Conservation (phyloP, 2,888 invertebrate species). For the Cephus nigrinus region DNA sequence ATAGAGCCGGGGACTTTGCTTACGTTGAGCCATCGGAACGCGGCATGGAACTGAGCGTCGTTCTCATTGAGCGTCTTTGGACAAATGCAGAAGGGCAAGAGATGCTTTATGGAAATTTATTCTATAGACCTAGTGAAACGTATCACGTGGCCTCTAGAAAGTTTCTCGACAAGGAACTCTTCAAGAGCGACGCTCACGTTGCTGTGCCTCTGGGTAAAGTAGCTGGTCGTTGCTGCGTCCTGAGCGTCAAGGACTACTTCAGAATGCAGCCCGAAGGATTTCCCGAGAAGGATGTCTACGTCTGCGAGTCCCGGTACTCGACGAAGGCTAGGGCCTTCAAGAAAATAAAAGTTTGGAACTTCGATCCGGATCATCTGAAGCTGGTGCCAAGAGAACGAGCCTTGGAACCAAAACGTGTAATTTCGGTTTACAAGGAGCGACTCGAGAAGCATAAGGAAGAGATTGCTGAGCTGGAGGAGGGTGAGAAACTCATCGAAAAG, state of each 20-base stretch:
- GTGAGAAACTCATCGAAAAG: constrained; percentile 85
- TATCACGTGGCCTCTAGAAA: constrained; percentile 95
- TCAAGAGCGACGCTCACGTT: constrained; percentile 91
- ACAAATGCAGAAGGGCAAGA: constrained; percentile 84
- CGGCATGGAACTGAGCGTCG: constrained; percentile 80
- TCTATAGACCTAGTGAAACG: constrained; percentile 93
- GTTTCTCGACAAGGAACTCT: constrained; percentile 96
- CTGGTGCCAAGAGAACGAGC: constrained; percentile 78
- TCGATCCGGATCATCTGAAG: constrained; percentile 73
- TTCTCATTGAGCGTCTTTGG: constrained; percentile 91
- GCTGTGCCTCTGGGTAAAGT: constrained; percentile 87
- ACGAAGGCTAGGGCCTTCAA: constrained; percentile 88
- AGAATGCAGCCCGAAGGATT: constrained; percentile 88
- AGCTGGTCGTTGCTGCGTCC: constrained; percentile 89
- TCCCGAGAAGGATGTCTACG: constrained; percentile 93
- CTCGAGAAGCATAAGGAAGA: constrained; percentile 92
- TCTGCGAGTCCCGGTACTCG: constrained; percentile 96
- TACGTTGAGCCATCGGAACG: constrained; percentile 80
- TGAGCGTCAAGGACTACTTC: constrained; percentile 95
- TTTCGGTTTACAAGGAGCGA: constrained; percentile 93
- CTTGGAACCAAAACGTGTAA: constrained; percentile 86
- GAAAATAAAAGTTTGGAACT: constrained; percentile 88
- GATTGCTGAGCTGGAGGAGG: constrained; percentile 83
- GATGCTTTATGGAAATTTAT: constrained; percentile 93
- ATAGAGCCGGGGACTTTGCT: constrained; percentile 90